Evolutionary conservation across 2,888 invertebrate genomes (phyloP).

Genomic region (Camponotus fellah): DNA sequence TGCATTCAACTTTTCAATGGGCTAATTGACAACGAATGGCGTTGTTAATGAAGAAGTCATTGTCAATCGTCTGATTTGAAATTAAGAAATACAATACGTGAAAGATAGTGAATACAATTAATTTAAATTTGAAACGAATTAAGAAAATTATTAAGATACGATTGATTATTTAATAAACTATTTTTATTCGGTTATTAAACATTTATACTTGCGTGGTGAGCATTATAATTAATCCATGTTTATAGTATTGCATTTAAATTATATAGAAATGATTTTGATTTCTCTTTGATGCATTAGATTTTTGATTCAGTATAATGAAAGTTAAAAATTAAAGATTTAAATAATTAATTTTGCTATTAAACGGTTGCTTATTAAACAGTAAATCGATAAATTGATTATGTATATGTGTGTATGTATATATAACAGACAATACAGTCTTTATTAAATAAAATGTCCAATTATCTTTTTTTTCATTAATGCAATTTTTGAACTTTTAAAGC

Average conservation of each 20-base stretch:
- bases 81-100: neutral
- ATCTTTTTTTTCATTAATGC: slow-evolving; percentile 21
- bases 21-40: neutral
- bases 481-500: slow-evolving; percentile 32
- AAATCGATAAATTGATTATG: too few relatives aligned
- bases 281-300: neutral
- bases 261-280: slow-evolving; percentile 9
- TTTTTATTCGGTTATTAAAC: neutral
- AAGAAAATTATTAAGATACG: neutral
- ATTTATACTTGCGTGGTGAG: neutral
- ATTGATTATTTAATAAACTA: slow-evolving; percentile 10
- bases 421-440: slow-evolving; percentile 13
- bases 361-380: too few relatives aligned
- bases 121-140: neutral
- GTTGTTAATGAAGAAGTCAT: neutral
- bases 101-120: neutral
- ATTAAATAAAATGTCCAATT: slow-evolving; percentile 18
- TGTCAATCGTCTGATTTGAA: neutral
- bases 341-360: neutral
- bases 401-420: too few relatives aligned
- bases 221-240: slow-evolving; percentile 19
- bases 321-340: slow-evolving; percentile 12
- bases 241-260: neutral
- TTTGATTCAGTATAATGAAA: neutral
- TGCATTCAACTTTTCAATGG: neutral